Percentiles rank a stretch among this genome's conserved stretches.
Evolutionary conservation across 2,888 invertebrate genomes (phyloP).

Genomic region (Caenorhabditis sp.): DNA sequence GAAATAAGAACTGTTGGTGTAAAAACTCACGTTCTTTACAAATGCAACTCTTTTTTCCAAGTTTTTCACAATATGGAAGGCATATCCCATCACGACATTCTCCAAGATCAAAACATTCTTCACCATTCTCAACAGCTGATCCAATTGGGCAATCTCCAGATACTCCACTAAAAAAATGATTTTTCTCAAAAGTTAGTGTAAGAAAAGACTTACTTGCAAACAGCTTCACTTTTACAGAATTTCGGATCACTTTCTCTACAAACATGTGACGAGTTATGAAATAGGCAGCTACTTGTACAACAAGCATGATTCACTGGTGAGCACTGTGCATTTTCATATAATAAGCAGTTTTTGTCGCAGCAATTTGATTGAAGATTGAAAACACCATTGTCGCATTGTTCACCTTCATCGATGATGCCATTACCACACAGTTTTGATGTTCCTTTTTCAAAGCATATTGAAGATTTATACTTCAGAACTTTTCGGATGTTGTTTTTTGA

Average conservation of each 20-base stretch:
- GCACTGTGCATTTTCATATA: constrained; percentile 57
- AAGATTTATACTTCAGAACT: constrained; percentile 24
- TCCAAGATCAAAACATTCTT: constrained; percentile 86
- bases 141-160: constrained; percentile 85
- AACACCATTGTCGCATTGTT: constrained; percentile 91
- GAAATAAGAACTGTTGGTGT: constrained; percentile 68
- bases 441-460: constrained; percentile 41
- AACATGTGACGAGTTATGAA: constrained; percentile 78
- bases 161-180: constrained; percentile 77
- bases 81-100: constrained; percentile 90
- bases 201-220: constrained; percentile 60
- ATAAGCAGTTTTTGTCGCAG: constrained; percentile 37
- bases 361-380: constrained; percentile 24
- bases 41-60: constrained; percentile 86
- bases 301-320: constrained; percentile 96
- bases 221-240: constrained; percentile 89
- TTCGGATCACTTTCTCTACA: constrained; percentile 90
- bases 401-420: constrained; percentile 90
- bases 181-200: neutral
- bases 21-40: constrained; percentile 85
- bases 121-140: constrained; percentile 85
- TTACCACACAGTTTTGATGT: constrained; percentile 96
- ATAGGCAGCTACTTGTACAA: constrained; percentile 85
- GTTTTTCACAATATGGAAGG: constrained; percentile 90
- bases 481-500: constrained; percentile 34